phyloP scores from a whole-genome alignment of 2,113 vertebrate genomes.

The Pangasianodon gigas region DNA sequence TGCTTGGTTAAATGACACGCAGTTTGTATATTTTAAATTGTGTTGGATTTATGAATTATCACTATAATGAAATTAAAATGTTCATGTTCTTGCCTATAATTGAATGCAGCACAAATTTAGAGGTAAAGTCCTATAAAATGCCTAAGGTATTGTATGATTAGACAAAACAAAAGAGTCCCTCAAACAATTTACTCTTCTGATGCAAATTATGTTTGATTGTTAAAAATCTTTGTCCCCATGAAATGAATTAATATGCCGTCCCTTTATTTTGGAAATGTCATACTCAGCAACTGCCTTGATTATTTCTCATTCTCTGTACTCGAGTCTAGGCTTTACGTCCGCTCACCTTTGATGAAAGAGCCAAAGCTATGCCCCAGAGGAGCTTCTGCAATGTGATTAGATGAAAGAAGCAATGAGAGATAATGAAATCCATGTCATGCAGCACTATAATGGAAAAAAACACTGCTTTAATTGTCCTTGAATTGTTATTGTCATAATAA shows the following conservation, averaged over 20 bases:
- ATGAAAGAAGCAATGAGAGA: background rate
- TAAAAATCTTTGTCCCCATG: background rate
- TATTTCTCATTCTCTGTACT: background rate
- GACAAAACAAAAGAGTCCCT: background rate
- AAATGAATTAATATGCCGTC: background rate
- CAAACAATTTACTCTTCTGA: background rate
- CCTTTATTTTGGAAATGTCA: slow-evolving; percentile 25
- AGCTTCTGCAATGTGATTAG: slow-evolving; percentile 25
- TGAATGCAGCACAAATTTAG: background rate
- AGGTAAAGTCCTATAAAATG: background rate
- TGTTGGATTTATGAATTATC: background rate
- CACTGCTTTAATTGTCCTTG: slow-evolving; percentile 46
- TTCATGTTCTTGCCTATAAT: background rate
- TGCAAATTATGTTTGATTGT: background rate
- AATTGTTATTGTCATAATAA: slow-evolving; percentile 30
- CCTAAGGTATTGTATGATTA: background rate
- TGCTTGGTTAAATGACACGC: background rate
- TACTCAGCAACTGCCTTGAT: background rate
- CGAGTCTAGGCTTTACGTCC: background rate
- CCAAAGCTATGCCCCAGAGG: background rate
- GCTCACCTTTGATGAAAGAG: slow-evolving; percentile 1
- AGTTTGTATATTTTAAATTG: background rate
- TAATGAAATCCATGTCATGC: slow-evolving; percentile 6
- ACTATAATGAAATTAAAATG: background rate
- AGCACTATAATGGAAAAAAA: slow-evolving; percentile 19